Percentiles rank a stretch among this genome's conserved stretches.
Evolutionary conservation across 2,797 vertebrate genomes (phyloP).

Genomic region (Melopsittacus undulatus): DNA sequence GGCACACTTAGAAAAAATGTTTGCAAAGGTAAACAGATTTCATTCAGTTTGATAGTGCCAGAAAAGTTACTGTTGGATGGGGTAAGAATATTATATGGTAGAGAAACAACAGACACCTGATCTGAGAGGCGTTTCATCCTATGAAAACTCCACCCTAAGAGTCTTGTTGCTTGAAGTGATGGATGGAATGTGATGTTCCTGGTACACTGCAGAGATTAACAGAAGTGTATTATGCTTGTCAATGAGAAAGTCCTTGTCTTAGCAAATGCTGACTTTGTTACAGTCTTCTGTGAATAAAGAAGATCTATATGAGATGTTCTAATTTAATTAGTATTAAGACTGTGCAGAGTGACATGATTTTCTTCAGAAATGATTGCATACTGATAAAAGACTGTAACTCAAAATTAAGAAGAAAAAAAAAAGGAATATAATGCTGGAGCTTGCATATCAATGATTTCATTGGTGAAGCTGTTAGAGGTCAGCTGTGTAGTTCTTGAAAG

Average conservation of each 20-base stretch:
- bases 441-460: neutral
- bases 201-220: neutral
- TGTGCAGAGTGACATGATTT: neutral
- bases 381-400: neutral
- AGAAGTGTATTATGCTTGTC: neutral
- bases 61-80: neutral
- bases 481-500: neutral
- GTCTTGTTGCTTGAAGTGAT: neutral
- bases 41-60: neutral
- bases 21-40: neutral
- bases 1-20: neutral
- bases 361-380: neutral
- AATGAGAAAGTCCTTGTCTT: neutral
- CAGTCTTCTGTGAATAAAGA: neutral
- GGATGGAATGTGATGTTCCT: neutral
- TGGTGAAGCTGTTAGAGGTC: neutral
- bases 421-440: neutral
- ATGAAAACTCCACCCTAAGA: neutral
- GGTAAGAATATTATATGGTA: neutral
- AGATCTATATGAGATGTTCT: neutral
- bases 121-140: neutral
- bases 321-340: neutral
- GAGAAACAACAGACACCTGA: neutral
- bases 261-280: neutral
- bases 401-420: neutral